These are phyloP conservation scores for Neodiprion virginianus DNA, from an alignment of 1,140 invertebrate species.

Conservation along the genomic window DNA sequence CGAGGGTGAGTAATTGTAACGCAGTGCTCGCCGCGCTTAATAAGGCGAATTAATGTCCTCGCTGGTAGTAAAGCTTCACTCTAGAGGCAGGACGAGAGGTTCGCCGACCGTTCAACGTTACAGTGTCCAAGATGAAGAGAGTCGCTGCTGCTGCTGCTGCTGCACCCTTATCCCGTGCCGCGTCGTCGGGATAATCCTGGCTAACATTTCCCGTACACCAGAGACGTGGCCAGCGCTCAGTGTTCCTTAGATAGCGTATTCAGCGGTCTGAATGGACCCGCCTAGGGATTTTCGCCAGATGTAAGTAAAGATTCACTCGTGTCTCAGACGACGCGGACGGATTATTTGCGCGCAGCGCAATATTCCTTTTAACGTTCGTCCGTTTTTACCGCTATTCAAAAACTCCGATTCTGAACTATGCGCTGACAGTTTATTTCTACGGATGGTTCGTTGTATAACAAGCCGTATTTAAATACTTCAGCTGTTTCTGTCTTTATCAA, in stretches of 20 bases:
- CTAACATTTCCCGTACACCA: not conserved
- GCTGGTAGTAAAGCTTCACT: slow-evolving; percentile 12
- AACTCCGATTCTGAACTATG: not conserved
- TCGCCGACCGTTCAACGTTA: not conserved
- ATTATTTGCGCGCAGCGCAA: too few relatives aligned
- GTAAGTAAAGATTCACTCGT: not conserved
- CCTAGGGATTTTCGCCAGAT: not conserved
- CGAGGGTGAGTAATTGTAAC: not conserved
- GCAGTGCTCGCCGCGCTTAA: not conserved
- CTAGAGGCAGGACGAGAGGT: slow-evolving; percentile 18
- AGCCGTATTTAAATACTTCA: not conserved
- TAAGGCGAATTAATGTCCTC: not conserved
- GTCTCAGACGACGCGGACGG: too few relatives aligned
- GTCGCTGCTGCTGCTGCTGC: not conserved
- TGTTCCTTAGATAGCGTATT: not conserved
- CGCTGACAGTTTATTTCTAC: not conserved
- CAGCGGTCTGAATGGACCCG: not conserved
- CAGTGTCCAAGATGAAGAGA: too few relatives aligned
- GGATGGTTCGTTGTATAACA: not conserved
- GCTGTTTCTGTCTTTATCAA: too few relatives aligned
- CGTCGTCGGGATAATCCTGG: not conserved
- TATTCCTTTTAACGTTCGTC: not conserved
- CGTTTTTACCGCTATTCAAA: not conserved
- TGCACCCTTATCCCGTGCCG: not conserved
- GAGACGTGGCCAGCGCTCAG: not conserved